Evolutionary conservation across 2,113 vertebrate genomes (phyloP).

Genomic region (Colinus virginianus): DNA sequence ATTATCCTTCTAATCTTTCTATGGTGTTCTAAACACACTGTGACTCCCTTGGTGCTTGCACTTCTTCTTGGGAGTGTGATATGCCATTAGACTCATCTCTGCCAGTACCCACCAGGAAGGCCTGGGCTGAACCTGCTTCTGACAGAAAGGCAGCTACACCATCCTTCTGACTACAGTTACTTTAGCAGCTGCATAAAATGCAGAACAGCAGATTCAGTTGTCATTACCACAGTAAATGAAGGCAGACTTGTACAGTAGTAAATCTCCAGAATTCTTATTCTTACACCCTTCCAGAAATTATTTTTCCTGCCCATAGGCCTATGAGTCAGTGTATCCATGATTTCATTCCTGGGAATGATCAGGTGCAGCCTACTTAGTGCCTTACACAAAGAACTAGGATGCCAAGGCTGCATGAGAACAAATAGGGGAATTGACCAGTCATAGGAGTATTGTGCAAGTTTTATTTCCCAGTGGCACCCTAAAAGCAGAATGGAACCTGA

Average conservation of each 20-base stretch:
- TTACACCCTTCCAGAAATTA: background rate
- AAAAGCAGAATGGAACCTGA: background rate
- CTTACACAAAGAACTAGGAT: background rate
- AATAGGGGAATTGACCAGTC: background rate
- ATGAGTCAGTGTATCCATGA: background rate
- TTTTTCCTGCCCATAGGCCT: background rate
- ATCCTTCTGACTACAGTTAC: background rate
- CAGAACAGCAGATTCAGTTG: background rate
- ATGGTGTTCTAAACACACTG: fast-evolving
- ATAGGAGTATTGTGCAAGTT: background rate
- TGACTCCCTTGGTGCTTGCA: background rate
- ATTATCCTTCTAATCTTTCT: background rate
- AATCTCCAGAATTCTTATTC: background rate
- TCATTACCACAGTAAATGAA: background rate
- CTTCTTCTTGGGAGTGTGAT: background rate
- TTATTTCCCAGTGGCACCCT: background rate
- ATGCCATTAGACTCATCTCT: fast-evolving
- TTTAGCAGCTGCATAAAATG: background rate
- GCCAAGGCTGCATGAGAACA: background rate
- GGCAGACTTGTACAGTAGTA: background rate
- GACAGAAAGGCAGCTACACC: background rate
- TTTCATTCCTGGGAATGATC: background rate
- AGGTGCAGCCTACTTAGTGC: background rate
- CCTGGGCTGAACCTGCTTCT: background rate
- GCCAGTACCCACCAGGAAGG: background rate